Evolutionary conservation across 2,113 vertebrate genomes (phyloP).

Genomic region (Aptenodytes patagonicus): DNA sequence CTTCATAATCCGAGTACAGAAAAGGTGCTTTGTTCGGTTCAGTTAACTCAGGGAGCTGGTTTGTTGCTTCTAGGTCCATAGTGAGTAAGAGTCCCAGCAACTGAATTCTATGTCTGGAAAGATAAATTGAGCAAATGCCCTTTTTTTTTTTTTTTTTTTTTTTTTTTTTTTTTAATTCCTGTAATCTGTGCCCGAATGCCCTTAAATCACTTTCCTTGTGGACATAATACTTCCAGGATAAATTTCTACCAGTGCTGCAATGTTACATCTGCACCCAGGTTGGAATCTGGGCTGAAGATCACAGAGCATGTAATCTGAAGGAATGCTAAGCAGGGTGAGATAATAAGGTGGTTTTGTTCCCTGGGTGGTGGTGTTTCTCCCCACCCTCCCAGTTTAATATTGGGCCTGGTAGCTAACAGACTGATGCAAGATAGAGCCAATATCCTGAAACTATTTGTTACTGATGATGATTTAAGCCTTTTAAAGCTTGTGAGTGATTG

Average conservation of each 20-base stretch:
- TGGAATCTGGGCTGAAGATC: neutral
- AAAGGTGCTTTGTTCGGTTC: neutral
- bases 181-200: rapidly evolving
- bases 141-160: neutral
- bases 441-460: neutral
- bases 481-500: neutral
- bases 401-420: neutral
- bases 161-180: neutral
- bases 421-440: neutral
- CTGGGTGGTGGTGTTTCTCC: neutral
- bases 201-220: neutral
- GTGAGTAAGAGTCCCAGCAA: neutral
- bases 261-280: neutral
- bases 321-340: neutral
- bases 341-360: neutral
- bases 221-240: neutral
- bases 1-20: neutral
- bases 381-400: neutral
- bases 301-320: neutral
- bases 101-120: neutral
- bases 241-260: neutral
- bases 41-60: neutral
- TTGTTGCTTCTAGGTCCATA: neutral
- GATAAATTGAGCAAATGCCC: neutral
- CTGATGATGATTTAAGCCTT: neutral